These are phyloP conservation scores for Campopleginae sp. DNA, from an alignment of 2,888 invertebrate genomes.

Conservation along the genomic window DNA sequence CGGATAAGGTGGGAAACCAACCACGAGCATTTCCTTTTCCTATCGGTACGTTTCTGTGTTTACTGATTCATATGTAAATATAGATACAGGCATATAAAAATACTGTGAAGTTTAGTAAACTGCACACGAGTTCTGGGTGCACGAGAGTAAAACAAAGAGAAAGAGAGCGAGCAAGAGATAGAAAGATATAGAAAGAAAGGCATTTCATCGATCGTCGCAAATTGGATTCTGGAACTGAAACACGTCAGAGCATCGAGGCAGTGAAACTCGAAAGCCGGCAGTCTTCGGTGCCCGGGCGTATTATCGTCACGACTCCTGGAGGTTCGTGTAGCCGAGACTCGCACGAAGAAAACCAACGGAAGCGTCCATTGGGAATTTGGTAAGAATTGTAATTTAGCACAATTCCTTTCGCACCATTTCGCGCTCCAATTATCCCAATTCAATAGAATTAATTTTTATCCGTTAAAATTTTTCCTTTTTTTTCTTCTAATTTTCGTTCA, in stretches of 20 bases:
- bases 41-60: not conserved
- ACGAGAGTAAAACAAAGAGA: constrained; percentile 21
- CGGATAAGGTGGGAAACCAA: constrained; percentile 1
- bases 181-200: constrained; percentile 58
- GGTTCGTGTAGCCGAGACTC: constrained; percentile 13
- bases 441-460: not conserved
- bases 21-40: not conserved
- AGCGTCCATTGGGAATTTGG: constrained; percentile 35
- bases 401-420: not conserved
- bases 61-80: constrained; percentile 12
- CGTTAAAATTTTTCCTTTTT: not conserved
- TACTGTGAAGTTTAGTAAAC: constrained; percentile 14
- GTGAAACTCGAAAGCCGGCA: constrained; percentile 53
- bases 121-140: not conserved
- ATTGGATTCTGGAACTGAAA: constrained; percentile 75
- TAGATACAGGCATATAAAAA: constrained; percentile 15
- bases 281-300: constrained; percentile 26
- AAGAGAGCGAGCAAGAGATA: constrained; percentile 50
- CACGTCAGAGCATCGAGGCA: constrained; percentile 64
- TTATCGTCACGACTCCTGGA: constrained; percentile 41
- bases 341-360: constrained; percentile 18
- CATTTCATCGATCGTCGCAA: constrained; percentile 75
- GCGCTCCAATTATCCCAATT: not conserved
- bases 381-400: constrained; percentile 36
- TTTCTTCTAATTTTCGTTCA: not conserved